Base-by-base conservation (phyloP, 2,797 vertebrate genomes). In the Xiphorhynchus erythropygius region DNA sequence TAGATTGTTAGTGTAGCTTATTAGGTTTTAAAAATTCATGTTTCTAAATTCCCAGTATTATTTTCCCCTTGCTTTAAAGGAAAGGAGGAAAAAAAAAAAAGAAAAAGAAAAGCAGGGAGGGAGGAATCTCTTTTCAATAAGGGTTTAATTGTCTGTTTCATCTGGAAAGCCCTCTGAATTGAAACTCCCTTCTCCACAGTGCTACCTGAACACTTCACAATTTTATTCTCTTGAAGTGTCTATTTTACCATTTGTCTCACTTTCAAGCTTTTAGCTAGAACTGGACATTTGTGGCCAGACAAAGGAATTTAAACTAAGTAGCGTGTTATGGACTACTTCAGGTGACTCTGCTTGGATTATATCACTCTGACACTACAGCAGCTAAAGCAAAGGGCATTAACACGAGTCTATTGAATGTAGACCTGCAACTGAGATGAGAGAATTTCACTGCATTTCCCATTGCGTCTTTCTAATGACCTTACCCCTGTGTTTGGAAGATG, bases 11-110 rank as follows among this genome's bases (percentile, higher is more conserved):
- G 50, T 86, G 83, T 88, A 92, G 94, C 95, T 96, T 95, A 96
- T 94, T 94, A 91, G 63, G 79, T 95, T 97, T 96, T 95, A 96
- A 95, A 97, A 96, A 96, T 92, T 96, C 76, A 91, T 96, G 94
- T 93, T 96, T 90, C 85, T 93, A 84, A 94, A 97, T 93, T 95
- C 84, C 65, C 65, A 73, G 83, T 84, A 92, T 96, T 92, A 93
- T 96, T 93, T 96, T 81, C 37, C 15, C 37, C 46, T 79, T 84
- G 62, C 84, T 96, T 94, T 86, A 87, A 93, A 93, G 62, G 27
- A 13, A 24, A 44, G 21, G 44, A 93, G 62, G 22, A 62, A 30
- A 14, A 46, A 46, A 13, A 22, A n/a, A 18, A 6, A 4, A 4
- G 4, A 21, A 14, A 32, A 42, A 12, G 4, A 6, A 5, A 7